phyloP scores from a whole-genome alignment of 2,888 invertebrate species.

The Conops quadrifasciatus region DNA sequence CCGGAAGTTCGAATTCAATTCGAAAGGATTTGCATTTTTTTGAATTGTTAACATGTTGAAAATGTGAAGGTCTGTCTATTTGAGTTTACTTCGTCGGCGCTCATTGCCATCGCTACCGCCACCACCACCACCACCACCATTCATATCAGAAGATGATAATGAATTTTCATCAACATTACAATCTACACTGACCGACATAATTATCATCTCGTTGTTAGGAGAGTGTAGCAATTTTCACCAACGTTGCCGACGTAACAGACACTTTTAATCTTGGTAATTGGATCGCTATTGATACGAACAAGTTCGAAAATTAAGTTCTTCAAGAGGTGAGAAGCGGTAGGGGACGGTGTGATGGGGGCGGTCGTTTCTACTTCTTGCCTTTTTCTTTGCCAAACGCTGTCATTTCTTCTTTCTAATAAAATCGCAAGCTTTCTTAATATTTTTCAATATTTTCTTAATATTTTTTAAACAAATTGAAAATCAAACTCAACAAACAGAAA shows the following conservation, averaged over 20 bases:
- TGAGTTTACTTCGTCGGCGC: background rate
- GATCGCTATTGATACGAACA: conserved; percentile 26
- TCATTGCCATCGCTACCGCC: too few species aligned
- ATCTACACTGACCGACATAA: too few species aligned
- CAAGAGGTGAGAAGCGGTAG: too few species aligned
- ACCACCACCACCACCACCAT: too few species aligned
- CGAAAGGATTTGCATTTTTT: conserved; percentile 17
- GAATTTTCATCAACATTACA: too few species aligned
- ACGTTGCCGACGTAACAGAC: too few species aligned
- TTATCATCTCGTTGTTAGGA: too few species aligned
- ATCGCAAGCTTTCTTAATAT: too few species aligned
- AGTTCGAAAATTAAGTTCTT: conserved; percentile 29
- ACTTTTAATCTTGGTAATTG: conserved; percentile 34
- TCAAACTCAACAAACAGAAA: too few species aligned
- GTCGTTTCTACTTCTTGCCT: background rate
- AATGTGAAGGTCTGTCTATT: conserved; percentile 3
- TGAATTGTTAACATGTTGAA: background rate
- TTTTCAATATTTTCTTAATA: too few species aligned
- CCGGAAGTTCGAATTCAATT: conserved; percentile 6
- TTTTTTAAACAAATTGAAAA: too few species aligned
- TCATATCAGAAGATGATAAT: too few species aligned
- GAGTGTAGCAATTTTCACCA: conserved; percentile 27
- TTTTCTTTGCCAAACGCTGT: background rate
- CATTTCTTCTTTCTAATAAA: background rate
- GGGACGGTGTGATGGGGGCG: background rate